Conservation (phyloP, 23 tunicate genomes). For the Ascidia mentula region DNA sequence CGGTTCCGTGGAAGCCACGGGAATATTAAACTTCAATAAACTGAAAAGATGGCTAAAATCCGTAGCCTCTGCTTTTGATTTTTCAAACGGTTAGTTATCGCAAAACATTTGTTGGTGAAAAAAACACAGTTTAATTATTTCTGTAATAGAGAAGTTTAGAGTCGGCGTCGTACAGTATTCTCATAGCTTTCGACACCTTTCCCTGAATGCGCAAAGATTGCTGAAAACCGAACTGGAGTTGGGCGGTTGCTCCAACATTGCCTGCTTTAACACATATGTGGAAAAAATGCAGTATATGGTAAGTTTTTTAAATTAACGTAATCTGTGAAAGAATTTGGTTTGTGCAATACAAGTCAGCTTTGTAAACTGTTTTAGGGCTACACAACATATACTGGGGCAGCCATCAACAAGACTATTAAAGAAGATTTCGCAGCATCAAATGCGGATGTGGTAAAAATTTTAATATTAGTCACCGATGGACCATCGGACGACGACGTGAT, state of each 20-base stretch:
- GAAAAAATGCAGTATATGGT: neutral
- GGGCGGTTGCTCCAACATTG: slow-evolving; percentile 17
- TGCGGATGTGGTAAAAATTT: slow-evolving; percentile 27
- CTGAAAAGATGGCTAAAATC: slow-evolving; percentile 46
- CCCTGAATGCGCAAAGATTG: slow-evolving; percentile 27
- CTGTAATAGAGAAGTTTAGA: slow-evolving; percentile 35
- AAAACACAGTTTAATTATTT: no score
- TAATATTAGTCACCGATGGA: slow-evolving; percentile 72
- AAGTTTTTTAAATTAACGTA: neutral
- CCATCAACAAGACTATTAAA: slow-evolving; percentile 77
- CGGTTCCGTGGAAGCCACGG: slow-evolving; percentile 36
- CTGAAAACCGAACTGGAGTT: slow-evolving; percentile 64
- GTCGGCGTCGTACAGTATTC: slow-evolving; percentile 85
- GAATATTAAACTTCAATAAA: slow-evolving; percentile 18
- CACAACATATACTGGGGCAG: slow-evolving; percentile 76
- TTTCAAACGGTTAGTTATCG: slow-evolving; percentile 40
- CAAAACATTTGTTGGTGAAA: neutral
- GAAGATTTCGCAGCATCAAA: slow-evolving; percentile 47
- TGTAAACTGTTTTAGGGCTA: slow-evolving; percentile 37
- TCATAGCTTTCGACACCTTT: slow-evolving; percentile 43
- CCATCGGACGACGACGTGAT: slow-evolving; percentile 68
- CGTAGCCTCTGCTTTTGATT: slow-evolving; percentile 59
- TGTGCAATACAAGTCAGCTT: neutral
- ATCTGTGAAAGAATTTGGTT: neutral
- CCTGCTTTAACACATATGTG: slow-evolving; percentile 29